Evolutionary conservation across 2,113 vertebrate species (phyloP), one percentile per base, ranked within the genome.

Genomic region (Crotalus helleri): DNA sequence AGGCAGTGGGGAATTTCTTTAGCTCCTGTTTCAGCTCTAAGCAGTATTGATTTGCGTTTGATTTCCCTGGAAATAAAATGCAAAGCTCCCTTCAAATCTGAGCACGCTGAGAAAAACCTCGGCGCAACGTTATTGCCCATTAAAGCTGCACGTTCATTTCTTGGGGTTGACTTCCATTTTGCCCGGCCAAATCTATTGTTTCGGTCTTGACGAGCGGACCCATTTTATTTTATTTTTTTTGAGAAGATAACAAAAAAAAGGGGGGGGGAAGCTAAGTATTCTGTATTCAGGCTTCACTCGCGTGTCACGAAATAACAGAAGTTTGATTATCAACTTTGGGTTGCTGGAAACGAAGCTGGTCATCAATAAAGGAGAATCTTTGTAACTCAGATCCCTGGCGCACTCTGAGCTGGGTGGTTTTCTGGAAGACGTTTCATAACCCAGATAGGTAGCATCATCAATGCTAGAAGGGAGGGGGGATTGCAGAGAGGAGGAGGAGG

Each of bases 21-120:
- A 59, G 23, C 44, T 44, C 57, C 29, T 33, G 26, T 61, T 92
- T 51, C 44, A 87, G 91, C 91, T 87, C 85, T 87, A 87, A 92
- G 91, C 85, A 5, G 44, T 92, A 87, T 61, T 61, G 91, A 91
- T 87, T 87, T 88, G 58, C 69, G 86, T 61, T 59, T 59, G n/a
- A 51, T 58, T 86, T 87, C 85, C 85, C 39, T 92, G 58, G 85
- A 39, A 53, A 64, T 39, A 53, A n/a, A 53, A 87, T 19, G 91
- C 86, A 92, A 69, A 61, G 51, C 21, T 39, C 46, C 44, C 46
- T 64, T 15, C 57, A 19, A 29, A 17, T 92, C 44, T 87, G 7
- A 53, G 29, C 29, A 26, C 8, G n/a, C 26, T 1, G 19, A 58
- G 44, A 55, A 21, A 44, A 85, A 21, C 29, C 44, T 61, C 44